phyloP scores from a whole-genome alignment of 2,888 invertebrate species.

The Petrolisthes manimaculis region DNA sequence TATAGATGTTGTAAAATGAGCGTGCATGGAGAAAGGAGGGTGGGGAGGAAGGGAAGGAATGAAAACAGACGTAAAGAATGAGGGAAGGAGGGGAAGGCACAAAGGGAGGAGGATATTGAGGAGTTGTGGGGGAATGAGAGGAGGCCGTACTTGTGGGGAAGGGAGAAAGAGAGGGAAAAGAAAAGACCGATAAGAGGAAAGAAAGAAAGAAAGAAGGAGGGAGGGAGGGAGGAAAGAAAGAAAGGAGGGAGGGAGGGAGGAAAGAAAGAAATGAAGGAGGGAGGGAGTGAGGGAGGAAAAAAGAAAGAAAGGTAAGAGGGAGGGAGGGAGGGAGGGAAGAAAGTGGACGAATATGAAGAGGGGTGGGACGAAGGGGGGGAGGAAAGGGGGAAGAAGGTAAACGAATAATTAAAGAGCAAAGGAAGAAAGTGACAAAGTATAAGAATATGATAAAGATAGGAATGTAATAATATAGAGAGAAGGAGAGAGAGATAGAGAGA shows the following conservation, averaged over 20 bases:
- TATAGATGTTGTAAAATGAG: no score
- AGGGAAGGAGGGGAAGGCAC: not conserved
- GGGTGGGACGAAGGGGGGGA: not conserved
- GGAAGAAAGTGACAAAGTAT: not conserved
- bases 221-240: not conserved
- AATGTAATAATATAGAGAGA: not conserved
- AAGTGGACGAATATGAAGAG: no score
- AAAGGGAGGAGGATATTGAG: not conserved
- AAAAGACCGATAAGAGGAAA: not conserved
- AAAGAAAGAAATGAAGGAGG: not conserved
- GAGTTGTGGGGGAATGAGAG: not conserved
- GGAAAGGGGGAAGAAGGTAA: not conserved
- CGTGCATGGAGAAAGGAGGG: not conserved
- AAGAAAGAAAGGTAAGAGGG: no score
- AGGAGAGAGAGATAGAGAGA: no score
- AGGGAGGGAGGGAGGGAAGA: not conserved
- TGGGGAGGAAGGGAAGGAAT: not conserved
- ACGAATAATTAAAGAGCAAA: not conserved
- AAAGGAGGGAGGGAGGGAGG: not conserved
- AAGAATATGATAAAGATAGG: not conserved
- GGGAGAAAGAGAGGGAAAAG: not conserved
- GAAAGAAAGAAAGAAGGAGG: not conserved
- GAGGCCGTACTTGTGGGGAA: not conserved
- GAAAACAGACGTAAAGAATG: not conserved
- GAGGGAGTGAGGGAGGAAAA: no score